Percentiles rank a stretch among this genome's conserved stretches.
Conservation (phyloP, 2,113 vertebrate genomes). For the Phasianus colchicus region DNA sequence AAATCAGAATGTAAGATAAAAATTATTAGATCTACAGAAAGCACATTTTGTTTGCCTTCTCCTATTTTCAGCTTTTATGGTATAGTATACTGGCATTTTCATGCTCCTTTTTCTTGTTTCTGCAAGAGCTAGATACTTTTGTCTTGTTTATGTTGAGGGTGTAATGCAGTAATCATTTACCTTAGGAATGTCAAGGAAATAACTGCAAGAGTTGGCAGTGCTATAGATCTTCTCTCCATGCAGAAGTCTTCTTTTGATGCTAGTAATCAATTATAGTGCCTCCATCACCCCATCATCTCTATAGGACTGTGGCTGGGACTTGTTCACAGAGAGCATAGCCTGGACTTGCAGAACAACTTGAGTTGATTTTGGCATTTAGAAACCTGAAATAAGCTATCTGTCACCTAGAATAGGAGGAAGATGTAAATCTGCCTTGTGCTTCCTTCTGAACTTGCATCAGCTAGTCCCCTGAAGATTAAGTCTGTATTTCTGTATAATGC, state of each 20-base stretch:
- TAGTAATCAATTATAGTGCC: background rate
- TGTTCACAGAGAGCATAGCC: background rate
- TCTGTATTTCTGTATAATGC: background rate
- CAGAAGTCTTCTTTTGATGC: background rate
- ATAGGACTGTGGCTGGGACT: background rate
- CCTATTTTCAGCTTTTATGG: background rate
- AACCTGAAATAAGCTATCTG: background rate
- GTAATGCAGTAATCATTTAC: constrained; percentile 24
- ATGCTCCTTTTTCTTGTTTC: background rate
- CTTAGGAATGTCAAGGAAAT: constrained; percentile 7
- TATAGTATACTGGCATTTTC: background rate
- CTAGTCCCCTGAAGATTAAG: background rate
- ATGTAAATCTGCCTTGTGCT: background rate
- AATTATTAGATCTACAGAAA: background rate
- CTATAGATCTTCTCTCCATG: background rate
- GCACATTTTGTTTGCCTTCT: background rate
- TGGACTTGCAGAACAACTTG: background rate
- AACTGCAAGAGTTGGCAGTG: background rate
- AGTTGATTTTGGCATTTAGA: background rate
- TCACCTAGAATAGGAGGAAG: background rate
- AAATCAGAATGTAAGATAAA: background rate
- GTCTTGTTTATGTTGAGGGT: background rate
- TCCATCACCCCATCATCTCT: background rate
- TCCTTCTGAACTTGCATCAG: background rate
- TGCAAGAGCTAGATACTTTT: background rate